Conservation (phyloP, 53 echinoderm and acorn worm species). For the Pentamera pediparva region DNA sequence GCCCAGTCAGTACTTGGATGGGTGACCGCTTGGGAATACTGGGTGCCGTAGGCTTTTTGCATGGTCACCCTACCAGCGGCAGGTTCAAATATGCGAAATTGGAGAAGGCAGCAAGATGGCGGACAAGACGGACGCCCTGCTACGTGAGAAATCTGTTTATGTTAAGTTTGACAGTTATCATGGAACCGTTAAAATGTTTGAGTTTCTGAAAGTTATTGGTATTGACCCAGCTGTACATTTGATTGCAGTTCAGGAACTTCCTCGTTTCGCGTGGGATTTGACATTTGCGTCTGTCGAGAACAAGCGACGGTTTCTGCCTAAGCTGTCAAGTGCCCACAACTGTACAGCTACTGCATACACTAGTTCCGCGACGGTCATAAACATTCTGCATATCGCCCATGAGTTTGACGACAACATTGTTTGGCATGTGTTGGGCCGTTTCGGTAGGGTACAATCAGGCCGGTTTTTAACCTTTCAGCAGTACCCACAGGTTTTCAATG, state of each 20-base stretch:
- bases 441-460: conserved; percentile 15
- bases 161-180: neutral
- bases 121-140: neutral
- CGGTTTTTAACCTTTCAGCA: neutral
- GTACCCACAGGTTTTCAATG: conserved; percentile 30
- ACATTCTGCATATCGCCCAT: conserved; percentile 10
- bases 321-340: neutral
- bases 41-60: too few relatives aligned
- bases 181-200: conserved; percentile 9
- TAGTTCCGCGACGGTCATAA: conserved; percentile 14
- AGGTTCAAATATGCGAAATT: too few relatives aligned
- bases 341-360: neutral
- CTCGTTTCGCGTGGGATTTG: conserved; percentile 26
- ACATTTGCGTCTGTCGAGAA: conserved; percentile 1
- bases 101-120: neutral
- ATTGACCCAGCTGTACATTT: conserved; percentile 16
- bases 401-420: conserved; percentile 41
- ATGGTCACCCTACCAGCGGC: too few relatives aligned
- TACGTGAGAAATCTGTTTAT: neutral
- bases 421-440: neutral
- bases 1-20: too few relatives aligned
- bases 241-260: conserved; percentile 30
- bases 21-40: too few relatives aligned
- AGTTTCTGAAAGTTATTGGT: neutral
- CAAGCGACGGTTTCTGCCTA: neutral